Evolutionary conservation across 1,140 invertebrate species (phyloP), one percentile per base, ranked within the genome.

Genomic region (Pemphigus obesinymphae): DNA sequence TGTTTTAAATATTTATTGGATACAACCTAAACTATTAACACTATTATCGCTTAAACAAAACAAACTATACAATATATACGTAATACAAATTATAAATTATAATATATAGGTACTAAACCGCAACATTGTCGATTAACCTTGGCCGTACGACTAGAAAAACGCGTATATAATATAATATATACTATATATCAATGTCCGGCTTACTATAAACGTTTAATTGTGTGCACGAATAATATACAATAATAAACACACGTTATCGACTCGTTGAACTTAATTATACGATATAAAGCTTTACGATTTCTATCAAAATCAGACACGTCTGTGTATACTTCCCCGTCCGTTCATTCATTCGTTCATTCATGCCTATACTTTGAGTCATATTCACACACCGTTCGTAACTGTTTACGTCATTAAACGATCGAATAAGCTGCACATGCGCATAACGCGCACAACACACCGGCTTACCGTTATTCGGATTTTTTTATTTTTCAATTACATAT

Each of bases 391-490:
- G 23, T 40, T 40, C n/a, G 37, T 70, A 43, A 70, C 37, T 70
- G 34, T 70, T 43, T 43, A 68, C 63, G 34, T 68, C 63, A 40
- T 40, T 68, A 68, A 68, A 68, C 31, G 63, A 68, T 37, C 63
- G 63, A 40, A 40, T 68, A 66, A 66, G 61, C n/a, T n/a, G n/a
- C 61, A 23, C 61, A 34, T 37, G 61, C 61, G 26, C 15, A 31
- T 6, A 40, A 26, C 20, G 31, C 34, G 34, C 34, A 26, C 66
- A 43, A 40, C 34, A 11, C 20, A 15, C 63, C 34, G 63, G 34
- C 37, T 4, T 70, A 76, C 73, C 75, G 75, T 78, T 78, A 78
- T 43, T n/a, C 29, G 23, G 37, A 23, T 61, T 78, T 61, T 78
- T 48, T 43, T 43, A 61, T 78, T 61, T 78, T 48, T 43, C 43